phyloP scores from a whole-genome alignment of 2,797 vertebrate species.

The Telmatherina bonti region DNA sequence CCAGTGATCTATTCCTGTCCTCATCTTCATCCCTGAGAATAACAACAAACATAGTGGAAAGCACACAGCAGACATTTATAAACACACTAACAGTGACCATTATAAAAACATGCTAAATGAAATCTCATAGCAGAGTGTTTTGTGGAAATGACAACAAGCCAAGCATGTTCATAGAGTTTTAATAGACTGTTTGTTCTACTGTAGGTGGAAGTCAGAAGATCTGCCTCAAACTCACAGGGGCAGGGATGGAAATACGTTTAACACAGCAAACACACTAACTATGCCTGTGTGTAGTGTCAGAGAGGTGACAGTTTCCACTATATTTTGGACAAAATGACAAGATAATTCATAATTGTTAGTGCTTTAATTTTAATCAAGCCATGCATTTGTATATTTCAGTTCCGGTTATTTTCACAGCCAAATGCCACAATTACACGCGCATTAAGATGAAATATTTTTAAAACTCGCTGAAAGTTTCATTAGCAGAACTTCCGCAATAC shows the following conservation, averaged over 20 bases:
- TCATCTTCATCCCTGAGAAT: constrained; percentile 77
- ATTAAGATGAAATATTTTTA: background rate
- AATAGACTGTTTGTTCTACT: constrained; percentile 53
- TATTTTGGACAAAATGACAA: constrained; percentile 9
- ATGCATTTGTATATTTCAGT: background rate
- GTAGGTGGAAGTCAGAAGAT: constrained; percentile 62
- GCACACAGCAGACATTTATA: constrained; percentile 64
- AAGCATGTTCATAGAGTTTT: constrained; percentile 54
- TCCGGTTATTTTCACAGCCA: background rate
- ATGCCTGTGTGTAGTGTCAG: constrained; percentile 20
- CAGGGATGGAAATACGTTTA: constrained; percentile 47
- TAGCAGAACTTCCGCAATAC: constrained; percentile 69
- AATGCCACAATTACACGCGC: background rate
- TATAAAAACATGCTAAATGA: constrained; percentile 57
- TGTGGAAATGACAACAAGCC: constrained; percentile 62
- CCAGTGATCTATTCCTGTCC: constrained; percentile 92
- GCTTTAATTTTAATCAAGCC: background rate
- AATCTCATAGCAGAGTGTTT: constrained; percentile 67
- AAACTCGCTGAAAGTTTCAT: constrained; percentile 30
- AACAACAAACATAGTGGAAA: constrained; percentile 71
- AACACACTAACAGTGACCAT: constrained; percentile 63
- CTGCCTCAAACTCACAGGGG: constrained; percentile 47
- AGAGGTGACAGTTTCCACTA: constrained; percentile 5
- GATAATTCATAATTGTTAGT: constrained; percentile 5
- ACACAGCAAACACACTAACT: constrained; percentile 29